Percentiles rank a stretch among this genome's conserved stretches.
Conservation (phyloP, 2,113 vertebrate genomes). For the Mobula hypostoma region DNA sequence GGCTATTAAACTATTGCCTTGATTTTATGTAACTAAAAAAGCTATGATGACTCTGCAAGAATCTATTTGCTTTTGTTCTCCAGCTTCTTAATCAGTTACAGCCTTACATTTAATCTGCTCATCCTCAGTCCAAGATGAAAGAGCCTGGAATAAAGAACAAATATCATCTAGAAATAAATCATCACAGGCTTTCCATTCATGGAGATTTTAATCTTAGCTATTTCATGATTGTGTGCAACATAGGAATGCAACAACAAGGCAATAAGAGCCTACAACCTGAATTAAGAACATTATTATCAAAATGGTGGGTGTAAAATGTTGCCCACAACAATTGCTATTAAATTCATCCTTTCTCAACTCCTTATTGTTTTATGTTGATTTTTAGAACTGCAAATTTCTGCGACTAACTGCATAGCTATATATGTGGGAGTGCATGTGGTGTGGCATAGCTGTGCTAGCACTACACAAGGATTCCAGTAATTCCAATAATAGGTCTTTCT, state of each 20-base stretch:
- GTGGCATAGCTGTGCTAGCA: not conserved
- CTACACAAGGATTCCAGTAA: not conserved
- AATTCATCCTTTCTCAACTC: not conserved
- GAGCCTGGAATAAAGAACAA: not conserved
- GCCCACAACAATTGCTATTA: not conserved
- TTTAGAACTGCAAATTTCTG: not conserved
- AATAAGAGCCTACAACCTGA: not conserved
- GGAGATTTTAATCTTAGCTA: not conserved
- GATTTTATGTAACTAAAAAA: not conserved
- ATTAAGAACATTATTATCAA: not conserved
- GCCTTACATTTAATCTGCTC: not conserved
- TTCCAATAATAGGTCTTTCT: not conserved
- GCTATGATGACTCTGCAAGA: not conserved
- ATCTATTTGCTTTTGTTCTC: not conserved
- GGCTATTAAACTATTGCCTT: not conserved
- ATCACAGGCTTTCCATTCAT: not conserved
- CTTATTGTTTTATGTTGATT: not conserved
- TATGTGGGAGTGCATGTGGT: not conserved
- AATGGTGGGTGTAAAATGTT: not conserved
- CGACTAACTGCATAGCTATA: not conserved
- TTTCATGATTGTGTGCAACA: not conserved
- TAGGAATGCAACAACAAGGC: not conserved
- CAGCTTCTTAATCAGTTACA: not conserved
- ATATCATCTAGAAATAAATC: not conserved
- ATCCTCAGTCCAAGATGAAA: not conserved